Evolutionary conservation across 2,888 invertebrate species (phyloP).

Genomic region (Diloba caeruleocephala): DNA sequence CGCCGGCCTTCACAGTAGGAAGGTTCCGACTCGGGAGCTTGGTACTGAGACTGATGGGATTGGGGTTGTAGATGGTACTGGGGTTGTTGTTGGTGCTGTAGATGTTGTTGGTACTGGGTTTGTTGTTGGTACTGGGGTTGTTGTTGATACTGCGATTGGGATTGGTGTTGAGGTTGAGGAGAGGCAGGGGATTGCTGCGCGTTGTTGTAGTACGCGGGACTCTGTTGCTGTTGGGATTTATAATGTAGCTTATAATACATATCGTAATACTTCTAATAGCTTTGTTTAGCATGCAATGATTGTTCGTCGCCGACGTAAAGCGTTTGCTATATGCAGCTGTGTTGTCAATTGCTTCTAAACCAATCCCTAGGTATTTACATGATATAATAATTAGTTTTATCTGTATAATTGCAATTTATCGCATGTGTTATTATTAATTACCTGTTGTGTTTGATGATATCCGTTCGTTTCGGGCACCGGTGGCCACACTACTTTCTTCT

Average conservation of each 20-base stretch:
- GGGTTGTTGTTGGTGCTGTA: slow-evolving; percentile 65
- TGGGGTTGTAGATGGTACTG: slow-evolving; percentile 60
- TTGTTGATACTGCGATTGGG: slow-evolving; percentile 59
- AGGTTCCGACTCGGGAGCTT: slow-evolving; percentile 67
- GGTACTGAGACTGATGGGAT: slow-evolving; percentile 62
- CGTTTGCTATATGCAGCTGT: slow-evolving; percentile 78
- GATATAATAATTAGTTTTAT: slow-evolving; percentile 15
- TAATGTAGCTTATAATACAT: slow-evolving; percentile 67
- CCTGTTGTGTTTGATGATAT: slow-evolving; percentile 90
- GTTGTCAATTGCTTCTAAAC: slow-evolving; percentile 63
- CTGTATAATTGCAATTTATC: slow-evolving; percentile 6
- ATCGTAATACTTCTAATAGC: slow-evolving; percentile 46
- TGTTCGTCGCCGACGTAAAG: slow-evolving; percentile 69
- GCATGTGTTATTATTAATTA: slow-evolving; percentile 69
- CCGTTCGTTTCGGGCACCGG: slow-evolving; percentile 92
- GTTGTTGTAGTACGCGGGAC: slow-evolving; percentile 84
- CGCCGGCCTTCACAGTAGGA: slow-evolving; percentile 76
- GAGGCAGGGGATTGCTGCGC: slow-evolving; percentile 78
- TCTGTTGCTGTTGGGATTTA: slow-evolving; percentile 78
- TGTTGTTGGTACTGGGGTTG: slow-evolving; percentile 59
- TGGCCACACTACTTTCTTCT: slow-evolving; percentile 96
- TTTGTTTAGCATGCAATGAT: slow-evolving; percentile 68
- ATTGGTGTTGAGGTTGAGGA: slow-evolving; percentile 53
- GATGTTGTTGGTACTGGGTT: slow-evolving; percentile 59
- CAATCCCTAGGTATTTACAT: slow-evolving; percentile 48